Conservation (phyloP, 2,888 invertebrate species). For the Pseudolycoriella hygida region DNA sequence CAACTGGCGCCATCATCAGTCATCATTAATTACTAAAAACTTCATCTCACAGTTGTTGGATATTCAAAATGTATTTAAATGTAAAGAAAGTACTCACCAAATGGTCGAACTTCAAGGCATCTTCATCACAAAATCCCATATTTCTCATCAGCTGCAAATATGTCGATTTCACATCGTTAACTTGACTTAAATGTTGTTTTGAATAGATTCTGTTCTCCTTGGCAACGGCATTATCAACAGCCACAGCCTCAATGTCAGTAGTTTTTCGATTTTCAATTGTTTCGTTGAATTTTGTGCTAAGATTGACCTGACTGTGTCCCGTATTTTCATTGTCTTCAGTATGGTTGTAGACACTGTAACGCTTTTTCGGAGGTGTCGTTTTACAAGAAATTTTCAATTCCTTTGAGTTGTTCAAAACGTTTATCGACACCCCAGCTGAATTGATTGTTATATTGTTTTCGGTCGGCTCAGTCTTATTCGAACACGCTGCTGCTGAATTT, state of each 20-base stretch:
- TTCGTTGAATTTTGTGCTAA: background rate
- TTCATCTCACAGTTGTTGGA: too few relatives aligned
- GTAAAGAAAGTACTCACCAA: constrained; percentile 43
- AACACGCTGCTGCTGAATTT: background rate
- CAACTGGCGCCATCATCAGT: too few relatives aligned
- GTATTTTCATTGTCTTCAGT: background rate
- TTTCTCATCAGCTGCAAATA: constrained; percentile 72
- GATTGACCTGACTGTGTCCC: background rate
- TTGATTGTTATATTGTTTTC: constrained; percentile 6
- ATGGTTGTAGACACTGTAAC: constrained; percentile 7
- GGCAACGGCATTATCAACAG: background rate
- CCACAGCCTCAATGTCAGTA: background rate
- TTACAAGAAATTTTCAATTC: constrained; percentile 11
- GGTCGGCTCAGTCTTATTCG: background rate
- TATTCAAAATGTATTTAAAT: too few relatives aligned
- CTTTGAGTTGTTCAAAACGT: constrained; percentile 10
- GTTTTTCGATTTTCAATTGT: background rate
- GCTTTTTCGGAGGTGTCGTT: constrained; percentile 12
- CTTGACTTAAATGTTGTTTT: background rate
- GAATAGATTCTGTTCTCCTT: background rate
- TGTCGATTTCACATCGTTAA: constrained; percentile 41
- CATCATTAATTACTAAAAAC: too few relatives aligned
- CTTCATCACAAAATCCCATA: constrained; percentile 43
- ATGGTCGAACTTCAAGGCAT: constrained; percentile 39
- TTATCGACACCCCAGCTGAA: constrained; percentile 11